Evolutionary conservation across 2,888 invertebrate genomes (phyloP), one percentile per base, ranked within the genome.

Genomic region (Lasioglossum lativentre): DNA sequence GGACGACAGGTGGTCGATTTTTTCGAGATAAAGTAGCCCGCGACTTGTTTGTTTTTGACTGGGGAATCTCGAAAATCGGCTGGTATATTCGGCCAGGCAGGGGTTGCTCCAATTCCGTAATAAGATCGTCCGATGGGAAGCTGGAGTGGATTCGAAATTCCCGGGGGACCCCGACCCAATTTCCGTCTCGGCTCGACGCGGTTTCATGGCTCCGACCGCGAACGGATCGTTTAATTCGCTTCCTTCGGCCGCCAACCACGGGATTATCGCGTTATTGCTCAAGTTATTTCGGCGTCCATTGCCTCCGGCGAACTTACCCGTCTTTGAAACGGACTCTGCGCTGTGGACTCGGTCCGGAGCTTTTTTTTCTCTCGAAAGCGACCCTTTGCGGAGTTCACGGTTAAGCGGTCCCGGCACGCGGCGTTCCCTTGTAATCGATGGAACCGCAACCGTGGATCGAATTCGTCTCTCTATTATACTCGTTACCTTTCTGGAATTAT

Each of bases 181-280:
- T 90, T 90, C 90, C 90, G 87, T 72, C 76, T 72, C 79, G 81
- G 75, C 88, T 82, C 82, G 82, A 77, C 89, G 83, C 82, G 89
- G 82, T 89, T 83, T 82, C 83, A 70, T 70, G 81, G 72, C 80
- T 68, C 77, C 75, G 56, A 80, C 87, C 85, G 80, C 86, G 86
- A 83, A 72, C 84, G 75, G 83, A 88, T 88, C 90, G 88, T 89
- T 90, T 90, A 90, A 90, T 90, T 89, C 84, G 86, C 86, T 83
- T 87, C 86, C 89, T 83, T 82, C 81, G 76, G 52, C 73, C 70
- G 72, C 75, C 42, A 63, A 72, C 82, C 75, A 45, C 74, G 19
- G 87, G 80, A 87, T 89, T 83, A 85, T 86, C 90, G 88, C 78
- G 80, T 86, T 89, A 88, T 90, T 86, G 80, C 83, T 63, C 34